Conservation (phyloP, 2,113 vertebrate species). For the Panurus biarmicus region DNA sequence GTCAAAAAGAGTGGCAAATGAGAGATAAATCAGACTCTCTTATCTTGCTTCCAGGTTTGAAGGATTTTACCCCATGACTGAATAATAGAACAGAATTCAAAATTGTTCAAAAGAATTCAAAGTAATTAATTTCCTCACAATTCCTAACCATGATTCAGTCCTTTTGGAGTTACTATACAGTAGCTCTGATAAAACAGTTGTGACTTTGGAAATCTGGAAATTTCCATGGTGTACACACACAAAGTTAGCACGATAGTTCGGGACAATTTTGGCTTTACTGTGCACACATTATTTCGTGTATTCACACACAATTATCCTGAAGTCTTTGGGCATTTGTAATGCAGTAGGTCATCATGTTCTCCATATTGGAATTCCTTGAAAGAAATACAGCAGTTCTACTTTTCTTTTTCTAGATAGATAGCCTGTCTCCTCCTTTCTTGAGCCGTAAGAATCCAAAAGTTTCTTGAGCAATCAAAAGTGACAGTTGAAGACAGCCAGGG, state of each 20-base stretch:
- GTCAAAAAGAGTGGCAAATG: not conserved
- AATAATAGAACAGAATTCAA: not conserved
- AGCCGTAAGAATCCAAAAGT: not conserved
- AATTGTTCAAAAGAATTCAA: not conserved
- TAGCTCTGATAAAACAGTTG: not conserved
- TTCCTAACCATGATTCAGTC: not conserved
- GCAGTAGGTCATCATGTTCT: not conserved
- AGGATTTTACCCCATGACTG: not conserved
- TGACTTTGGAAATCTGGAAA: not conserved
- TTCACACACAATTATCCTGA: not conserved
- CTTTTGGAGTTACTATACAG: not conserved
- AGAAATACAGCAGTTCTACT: not conserved
- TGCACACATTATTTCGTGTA: not conserved
- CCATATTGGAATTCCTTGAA: not conserved
- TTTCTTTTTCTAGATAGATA: not conserved
- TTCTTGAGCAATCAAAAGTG: not conserved
- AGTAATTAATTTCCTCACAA: fast-evolving
- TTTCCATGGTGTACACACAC: not conserved
- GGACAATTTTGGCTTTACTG: not conserved
- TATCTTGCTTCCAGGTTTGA: not conserved
- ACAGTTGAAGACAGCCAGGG: not conserved
- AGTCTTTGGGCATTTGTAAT: not conserved
- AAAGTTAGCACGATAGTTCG: not conserved
- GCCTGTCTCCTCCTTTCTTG: not conserved
- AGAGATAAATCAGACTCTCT: not conserved